phyloP scores from a whole-genome alignment of 1,140 invertebrate genomes.

The Drosophila bocki region DNA sequence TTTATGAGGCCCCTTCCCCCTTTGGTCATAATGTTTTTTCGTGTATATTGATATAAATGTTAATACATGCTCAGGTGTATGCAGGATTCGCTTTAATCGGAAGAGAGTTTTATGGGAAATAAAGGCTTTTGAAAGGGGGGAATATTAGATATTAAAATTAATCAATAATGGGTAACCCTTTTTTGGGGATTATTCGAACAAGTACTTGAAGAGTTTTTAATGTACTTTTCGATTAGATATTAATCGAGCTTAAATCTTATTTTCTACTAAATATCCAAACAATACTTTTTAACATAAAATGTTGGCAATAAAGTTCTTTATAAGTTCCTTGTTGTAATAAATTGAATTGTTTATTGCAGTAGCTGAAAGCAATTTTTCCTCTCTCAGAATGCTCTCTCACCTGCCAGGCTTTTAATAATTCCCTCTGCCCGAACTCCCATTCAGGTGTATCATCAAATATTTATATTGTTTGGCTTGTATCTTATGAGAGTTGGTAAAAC shows the following conservation, averaged over 20 bases:
- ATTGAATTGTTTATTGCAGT: conserved; percentile 60
- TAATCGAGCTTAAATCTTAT: background rate
- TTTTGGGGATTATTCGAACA: background rate
- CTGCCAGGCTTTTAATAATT: conserved; percentile 55
- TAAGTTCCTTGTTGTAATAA: conserved; percentile 33
- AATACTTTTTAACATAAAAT: no score
- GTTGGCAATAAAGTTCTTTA: background rate
- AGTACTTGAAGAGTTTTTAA: background rate
- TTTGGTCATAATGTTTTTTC: conserved; percentile 66
- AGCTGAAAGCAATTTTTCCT: conserved; percentile 12
- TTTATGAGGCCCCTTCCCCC: conserved; percentile 67
- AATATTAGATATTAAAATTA: background rate
- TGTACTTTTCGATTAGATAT: background rate
- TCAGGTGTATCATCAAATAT: conserved; percentile 30
- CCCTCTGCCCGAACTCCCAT: conserved; percentile 16
- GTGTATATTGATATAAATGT: conserved; percentile 76
- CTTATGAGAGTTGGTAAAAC: conserved; percentile 46
- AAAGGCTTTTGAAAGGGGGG: background rate
- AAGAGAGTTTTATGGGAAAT: conserved; percentile 9
- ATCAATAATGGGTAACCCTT: conserved; percentile 8
- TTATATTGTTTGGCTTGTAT: conserved; percentile 50
- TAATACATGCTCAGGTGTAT: conserved; percentile 38
- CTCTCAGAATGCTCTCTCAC: conserved; percentile 6
- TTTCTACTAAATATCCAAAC: no score
- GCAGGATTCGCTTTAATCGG: background rate